phyloP scores from a whole-genome alignment of 1,140 invertebrate genomes.

The Megathymus violae region DNA sequence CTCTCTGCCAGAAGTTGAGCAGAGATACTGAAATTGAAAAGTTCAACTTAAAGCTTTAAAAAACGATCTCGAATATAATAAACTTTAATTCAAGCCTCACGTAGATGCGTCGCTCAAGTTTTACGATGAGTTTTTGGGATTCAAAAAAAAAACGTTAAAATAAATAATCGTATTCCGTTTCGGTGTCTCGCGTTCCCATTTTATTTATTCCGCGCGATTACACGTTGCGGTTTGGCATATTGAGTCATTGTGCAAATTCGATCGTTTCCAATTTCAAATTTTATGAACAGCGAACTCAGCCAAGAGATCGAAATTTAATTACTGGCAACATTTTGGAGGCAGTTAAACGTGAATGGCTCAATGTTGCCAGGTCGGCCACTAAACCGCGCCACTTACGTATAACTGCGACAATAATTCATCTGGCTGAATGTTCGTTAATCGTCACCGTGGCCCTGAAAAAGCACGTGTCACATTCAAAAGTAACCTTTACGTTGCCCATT shows the following conservation, averaged over 20 bases:
- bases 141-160: too few relatives aligned
- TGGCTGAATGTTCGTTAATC: slow-evolving; percentile 14
- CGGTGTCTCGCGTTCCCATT: slow-evolving; percentile 9
- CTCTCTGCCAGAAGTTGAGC: too few relatives aligned
- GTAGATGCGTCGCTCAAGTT: too few relatives aligned
- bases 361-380: slow-evolving; percentile 33
- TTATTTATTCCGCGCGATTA: slow-evolving; percentile 32
- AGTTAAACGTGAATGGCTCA: slow-evolving; percentile 34
- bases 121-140: too few relatives aligned
- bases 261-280: slow-evolving; percentile 34
- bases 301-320: slow-evolving; percentile 35
- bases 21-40: too few relatives aligned
- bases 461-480: slow-evolving; percentile 27
- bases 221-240: slow-evolving; percentile 32
- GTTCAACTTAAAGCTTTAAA: too few relatives aligned
- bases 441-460: slow-evolving; percentile 29
- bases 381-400: slow-evolving; percentile 33
- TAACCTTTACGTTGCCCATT: slow-evolving; percentile 19
- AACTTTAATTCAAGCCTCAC: too few relatives aligned
- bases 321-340: slow-evolving; percentile 34
- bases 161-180: slow-evolving; percentile 11
- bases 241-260: slow-evolving; percentile 33
- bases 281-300: slow-evolving; percentile 34
- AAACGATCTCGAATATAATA: too few relatives aligned
- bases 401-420: slow-evolving; percentile 25